Conservation (phyloP, 2,797 vertebrate species). For the Lacerta bilineata region DNA sequence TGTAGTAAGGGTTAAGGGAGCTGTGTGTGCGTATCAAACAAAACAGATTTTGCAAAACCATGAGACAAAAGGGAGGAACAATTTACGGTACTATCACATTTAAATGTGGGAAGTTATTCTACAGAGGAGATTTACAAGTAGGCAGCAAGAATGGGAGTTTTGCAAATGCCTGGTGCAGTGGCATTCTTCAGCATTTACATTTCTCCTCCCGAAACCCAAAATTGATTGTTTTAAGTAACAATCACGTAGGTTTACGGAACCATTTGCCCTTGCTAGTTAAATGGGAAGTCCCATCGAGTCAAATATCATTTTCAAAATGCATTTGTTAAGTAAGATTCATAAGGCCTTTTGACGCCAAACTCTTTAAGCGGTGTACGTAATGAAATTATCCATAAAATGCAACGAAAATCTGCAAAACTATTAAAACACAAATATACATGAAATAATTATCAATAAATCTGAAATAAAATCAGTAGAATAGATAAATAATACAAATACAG, state of each 20-base stretch:
- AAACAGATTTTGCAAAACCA: background rate
- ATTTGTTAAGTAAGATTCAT: no score
- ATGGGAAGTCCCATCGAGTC: background rate
- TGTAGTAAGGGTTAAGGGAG: background rate
- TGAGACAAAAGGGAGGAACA: no score
- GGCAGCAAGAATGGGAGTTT: background rate
- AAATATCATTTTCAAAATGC: background rate
- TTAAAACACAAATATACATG: no score
- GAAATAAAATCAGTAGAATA: no score
- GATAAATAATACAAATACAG: no score
- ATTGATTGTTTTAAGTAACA: background rate
- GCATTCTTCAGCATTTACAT: background rate
- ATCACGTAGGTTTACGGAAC: background rate
- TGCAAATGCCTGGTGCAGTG: background rate
- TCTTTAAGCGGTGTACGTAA: no score
- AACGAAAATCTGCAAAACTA: no score
- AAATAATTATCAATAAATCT: no score
- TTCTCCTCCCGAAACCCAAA: background rate
- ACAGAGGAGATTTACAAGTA: background rate
- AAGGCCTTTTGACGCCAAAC: no score
- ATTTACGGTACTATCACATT: background rate
- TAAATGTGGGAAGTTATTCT: background rate
- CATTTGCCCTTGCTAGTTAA: background rate
- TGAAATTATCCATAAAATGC: no score
- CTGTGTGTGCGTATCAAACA: background rate